Base-by-base conservation (phyloP, 2,888 invertebrate genomes). In the Melolontha melolontha region DNA sequence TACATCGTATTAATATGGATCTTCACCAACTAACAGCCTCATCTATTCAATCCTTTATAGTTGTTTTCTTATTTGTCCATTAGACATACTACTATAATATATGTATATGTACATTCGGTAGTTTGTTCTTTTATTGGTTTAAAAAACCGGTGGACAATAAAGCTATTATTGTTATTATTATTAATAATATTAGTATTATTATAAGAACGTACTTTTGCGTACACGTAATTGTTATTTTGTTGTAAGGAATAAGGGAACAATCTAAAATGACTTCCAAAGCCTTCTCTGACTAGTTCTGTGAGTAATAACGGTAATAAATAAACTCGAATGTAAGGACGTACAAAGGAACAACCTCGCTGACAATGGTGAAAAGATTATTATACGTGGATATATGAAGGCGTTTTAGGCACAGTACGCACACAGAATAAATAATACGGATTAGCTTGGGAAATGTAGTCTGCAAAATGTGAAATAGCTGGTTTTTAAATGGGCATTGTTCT, bases 331-430 rank as follows among this genome's bases (percentile, higher is more conserved):
- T 29, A 34, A 14, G 29, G 14, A 34, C 51, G 8, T 8, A 34
- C 29, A 34, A 52, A 52, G 34, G 51, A 34, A 52, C 34, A 12
- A 34, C 51, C 14, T 14, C 34, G 51, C 34, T 52, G 51, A 52
- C 51, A 52, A 52, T 29, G 51, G 51, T 34, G 51, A 34, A 52
- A 29, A 52, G 51, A 52, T 34, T 52, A 52, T 34, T 52, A n/a
- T 52, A 52, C 51, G 51, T 29, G 34, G 34, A 52, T 52, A 52
- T 52, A 52, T 52, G 34, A 52, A 29, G 34, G 51, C 29, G 51
- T 52, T 52, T n/a, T 29, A 34, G 51, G 34, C 14, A 52, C 29
- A 14, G 34, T 52, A 52, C 34, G 29, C 51, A 52, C 51, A 34
- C 34, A 34, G 51, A 52, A 52, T 52, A 52, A 52, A 34, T 34